Conservation (phyloP, 2,888 invertebrate species). For the Tenthredo notha region DNA sequence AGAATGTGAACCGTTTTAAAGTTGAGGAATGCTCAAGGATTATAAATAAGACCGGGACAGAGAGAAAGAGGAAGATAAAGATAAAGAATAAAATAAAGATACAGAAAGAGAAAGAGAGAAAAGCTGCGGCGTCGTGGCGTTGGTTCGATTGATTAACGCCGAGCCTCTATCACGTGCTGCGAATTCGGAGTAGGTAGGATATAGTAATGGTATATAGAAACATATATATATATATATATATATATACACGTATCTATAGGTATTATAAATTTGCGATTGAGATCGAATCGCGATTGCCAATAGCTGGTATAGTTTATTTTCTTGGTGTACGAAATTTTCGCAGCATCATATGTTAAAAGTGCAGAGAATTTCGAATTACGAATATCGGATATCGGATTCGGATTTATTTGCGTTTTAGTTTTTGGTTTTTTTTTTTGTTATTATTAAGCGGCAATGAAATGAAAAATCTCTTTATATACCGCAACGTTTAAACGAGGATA, state of each 20-base stretch:
- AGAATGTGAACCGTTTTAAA: constrained; percentile 16
- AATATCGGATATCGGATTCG: no score
- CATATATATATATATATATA: not conserved
- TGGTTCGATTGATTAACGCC: constrained; percentile 31
- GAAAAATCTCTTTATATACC: no score
- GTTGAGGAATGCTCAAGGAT: constrained; percentile 14
- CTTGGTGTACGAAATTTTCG: no score
- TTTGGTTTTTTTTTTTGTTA: no score
- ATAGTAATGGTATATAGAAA: not conserved
- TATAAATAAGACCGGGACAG: constrained; percentile 17
- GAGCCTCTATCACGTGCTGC: constrained; percentile 18
- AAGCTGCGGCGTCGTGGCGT: not conserved
- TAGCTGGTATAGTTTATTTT: no score
- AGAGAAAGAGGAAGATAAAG: not conserved
- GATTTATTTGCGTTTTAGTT: no score
- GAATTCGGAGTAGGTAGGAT: not conserved
- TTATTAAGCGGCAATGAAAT: no score
- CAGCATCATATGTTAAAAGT: no score
- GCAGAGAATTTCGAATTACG: no score
- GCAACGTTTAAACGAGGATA: no score
- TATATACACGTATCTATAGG: not conserved
- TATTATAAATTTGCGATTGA: not conserved
- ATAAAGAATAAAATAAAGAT: not conserved
- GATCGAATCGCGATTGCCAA: no score
- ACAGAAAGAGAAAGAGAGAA: not conserved